Base-by-base conservation (phyloP, 2,113 vertebrate species). In the Eupsittula cactorum region DNA sequence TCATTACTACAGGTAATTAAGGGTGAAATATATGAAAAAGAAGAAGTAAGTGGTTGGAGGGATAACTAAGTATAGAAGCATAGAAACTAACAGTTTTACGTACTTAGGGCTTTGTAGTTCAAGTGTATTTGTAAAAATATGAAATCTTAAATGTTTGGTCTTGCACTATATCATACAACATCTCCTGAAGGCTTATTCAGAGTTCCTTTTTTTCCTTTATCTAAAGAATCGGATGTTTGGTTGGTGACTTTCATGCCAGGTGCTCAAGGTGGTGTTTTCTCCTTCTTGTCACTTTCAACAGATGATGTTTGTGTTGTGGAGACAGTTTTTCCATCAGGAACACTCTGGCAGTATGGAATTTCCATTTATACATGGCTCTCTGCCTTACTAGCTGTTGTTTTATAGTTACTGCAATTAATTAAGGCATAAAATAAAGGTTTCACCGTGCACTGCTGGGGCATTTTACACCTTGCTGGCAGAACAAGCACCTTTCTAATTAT, bases 331-430 rank as follows among this genome's bases (percentile, higher is more conserved):
- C 82, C 92, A 91, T 31, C 84, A 97, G 78, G 35, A 95, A 63
- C 13, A 28, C 53, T 83, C 86, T 87, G 92, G 21, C 60, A 88
- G n/a, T 64, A 50, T 37, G 90, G 70, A 96, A 91, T 96, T 84
- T 80, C 92, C 49, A 23, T 97, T 96, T 90, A 95, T 29, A 47
- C 62, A 92, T 96, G 78, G 62, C 82, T 97, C 80, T 14, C 60
- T 96, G 95, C 76, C 82, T 94, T 95, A 88, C 82, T 90, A 97
- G 90, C 85, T 97, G 93, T 87, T 93, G 62, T 95, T 96, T 96
- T 82, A 95, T 97, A 95, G 96, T 94, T 96, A 95, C 90, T 92
- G 90, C 91, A 96, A 87, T 97, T 98, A 98, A 98, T 98, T 98
- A 96, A 81, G 23, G 46, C 95, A 94, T 95, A 95, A 97, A 97